Base-by-base conservation (phyloP, 2,888 invertebrate species). In the Clepsis dumicolana region DNA sequence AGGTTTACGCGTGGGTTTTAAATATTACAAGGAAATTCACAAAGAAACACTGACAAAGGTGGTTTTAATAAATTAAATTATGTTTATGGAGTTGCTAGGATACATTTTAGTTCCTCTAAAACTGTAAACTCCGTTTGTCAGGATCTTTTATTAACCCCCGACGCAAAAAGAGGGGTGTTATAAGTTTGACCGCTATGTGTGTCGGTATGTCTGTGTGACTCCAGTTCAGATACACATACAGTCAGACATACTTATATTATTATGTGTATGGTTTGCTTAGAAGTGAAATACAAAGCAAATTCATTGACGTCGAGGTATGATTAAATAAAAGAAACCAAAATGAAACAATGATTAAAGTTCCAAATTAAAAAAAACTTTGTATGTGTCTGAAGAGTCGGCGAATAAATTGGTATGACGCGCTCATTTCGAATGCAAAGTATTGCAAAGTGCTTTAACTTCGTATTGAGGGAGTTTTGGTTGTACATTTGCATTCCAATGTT, bases 401-500 rank as follows among this genome's bases (percentile, higher is more conserved):
- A 56, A 56, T 56, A 35, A 56, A 24, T 8, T 41, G 4, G n/a
- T 29, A 54, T 63, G 54, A 29, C 32, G 48, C 44, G n/a, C 24
- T 48, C 18, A 2, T 56, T 56, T 21, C 48, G 18, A 25, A 67
- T 50, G 62, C 35, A 27, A 53, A 63, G 32, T 50, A 48, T 61
- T 61, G 25, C 50, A 14, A 27, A 59, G 53, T 32, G 21, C 21
- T 48, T 18, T 68, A 41, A 64, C 50, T 25, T 53, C 10, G 59
- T 16, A 57, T 68, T 25, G 52, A 62, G 14, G 57, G 52, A 44
- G 52, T 57, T 67, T 41, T 44, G 52, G 32, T 35, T 52, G 25
- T 62, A 64, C 52, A 41, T 68, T 59, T 59, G 63, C 68, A 64
- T 68, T 57, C 29, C 16, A 3, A 64, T 21, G 48, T 67, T 62